Base-by-base conservation (phyloP, 2,797 vertebrate genomes). In the Betta splendens region DNA sequence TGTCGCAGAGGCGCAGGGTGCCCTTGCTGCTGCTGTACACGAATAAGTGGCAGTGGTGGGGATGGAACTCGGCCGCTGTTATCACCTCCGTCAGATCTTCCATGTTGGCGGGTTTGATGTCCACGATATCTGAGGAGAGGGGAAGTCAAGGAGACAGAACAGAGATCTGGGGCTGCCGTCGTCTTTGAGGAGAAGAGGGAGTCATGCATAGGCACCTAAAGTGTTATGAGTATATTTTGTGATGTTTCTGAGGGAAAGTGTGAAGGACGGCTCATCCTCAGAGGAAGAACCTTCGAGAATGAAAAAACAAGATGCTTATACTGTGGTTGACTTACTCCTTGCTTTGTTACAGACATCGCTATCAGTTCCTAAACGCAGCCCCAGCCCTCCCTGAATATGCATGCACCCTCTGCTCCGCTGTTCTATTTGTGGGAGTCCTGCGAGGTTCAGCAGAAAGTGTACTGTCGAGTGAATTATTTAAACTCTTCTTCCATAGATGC, bases 21-120 rank as follows among this genome's bases (percentile, higher is more conserved):
- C 97, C 97, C 89, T 99, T 99, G 77, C 97, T 99, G 90, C 97
- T 99, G 93, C 97, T 99, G 92, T 99, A 98, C 21, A 98, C 96
- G 54, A 99, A 98, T 0, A 97, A 91, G 80, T 97, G 96, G 87
- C 97, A 99, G 92, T 97, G 97, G 73, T 98, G 94, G 1, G 97
- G 97, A 80, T 99, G 97, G 87, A 97, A 99, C 85, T 99, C 97
- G 5, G 97, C 95, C 5, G 96, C 93, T 2, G 97, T 99, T 63
- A 99, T 98, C 86, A 99, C 97, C 88, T 99, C 97, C 0, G 97
- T 99, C 66, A 99, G 90, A 76, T 99, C 97, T 79, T 99, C 97
- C 97, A 99, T 99, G 89, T 99, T 99, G 87, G 94, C 95, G 72
- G 97, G 97, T 81, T 99, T 99, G 85, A 99, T 99, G 89, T 99